Evolutionary conservation across 1,140 invertebrate species (phyloP).

Genomic region (Drosophila punjabiensis): DNA sequence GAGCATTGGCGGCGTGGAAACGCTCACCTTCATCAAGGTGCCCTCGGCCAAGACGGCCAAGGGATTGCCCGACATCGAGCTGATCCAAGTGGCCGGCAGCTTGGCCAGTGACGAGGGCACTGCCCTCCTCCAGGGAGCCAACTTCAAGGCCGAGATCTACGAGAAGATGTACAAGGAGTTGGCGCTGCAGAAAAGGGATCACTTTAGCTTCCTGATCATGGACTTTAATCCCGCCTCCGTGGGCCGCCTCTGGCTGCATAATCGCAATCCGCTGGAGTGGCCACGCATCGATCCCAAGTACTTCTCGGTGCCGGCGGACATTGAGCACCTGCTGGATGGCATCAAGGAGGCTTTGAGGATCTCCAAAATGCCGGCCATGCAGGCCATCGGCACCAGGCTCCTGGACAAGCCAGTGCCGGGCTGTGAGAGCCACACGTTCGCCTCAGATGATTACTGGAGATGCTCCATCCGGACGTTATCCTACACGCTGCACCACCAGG

Average conservation of each 20-base stretch:
- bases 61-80: constrained; percentile 88
- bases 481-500: constrained; percentile 90
- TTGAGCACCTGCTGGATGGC: constrained; percentile 89
- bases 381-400: constrained; percentile 85
- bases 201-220: constrained; percentile 90
- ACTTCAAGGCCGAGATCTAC: constrained; percentile 87
- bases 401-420: constrained; percentile 87
- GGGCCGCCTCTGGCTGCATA: constrained; percentile 89
- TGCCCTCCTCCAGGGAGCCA: constrained; percentile 86
- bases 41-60: constrained; percentile 86
- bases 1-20: constrained; percentile 88
- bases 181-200: constrained; percentile 86
- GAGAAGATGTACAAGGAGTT: constrained; percentile 87
- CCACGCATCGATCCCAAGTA: constrained; percentile 92
- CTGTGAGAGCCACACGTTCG: constrained; percentile 87
- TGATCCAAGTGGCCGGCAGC: constrained; percentile 87
- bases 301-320: constrained; percentile 88
- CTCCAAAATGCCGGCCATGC: constrained; percentile 87
- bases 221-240: constrained; percentile 91
- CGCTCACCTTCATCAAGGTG: constrained; percentile 88
- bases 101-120: constrained; percentile 89
- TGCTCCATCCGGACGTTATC: constrained; percentile 89
- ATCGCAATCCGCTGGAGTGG: constrained; percentile 90
- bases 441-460: constrained; percentile 90
- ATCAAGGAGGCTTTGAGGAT: constrained; percentile 89